phyloP scores from a whole-genome alignment of 2,888 invertebrate species.

The Elegia similella region DNA sequence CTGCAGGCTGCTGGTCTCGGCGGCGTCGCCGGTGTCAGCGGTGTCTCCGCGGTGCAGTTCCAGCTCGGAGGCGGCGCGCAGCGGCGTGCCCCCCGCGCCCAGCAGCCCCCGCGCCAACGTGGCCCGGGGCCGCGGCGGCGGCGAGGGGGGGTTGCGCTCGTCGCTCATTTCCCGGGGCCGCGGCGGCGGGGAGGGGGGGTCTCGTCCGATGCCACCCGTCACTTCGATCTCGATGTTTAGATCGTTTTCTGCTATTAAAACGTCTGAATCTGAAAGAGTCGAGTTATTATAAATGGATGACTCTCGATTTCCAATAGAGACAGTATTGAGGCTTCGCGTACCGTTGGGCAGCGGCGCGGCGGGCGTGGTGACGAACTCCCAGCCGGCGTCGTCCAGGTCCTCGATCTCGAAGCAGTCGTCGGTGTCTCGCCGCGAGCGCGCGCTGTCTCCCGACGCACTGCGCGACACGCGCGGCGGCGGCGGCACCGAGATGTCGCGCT shows the following conservation, averaged over 20 bases:
- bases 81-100: conserved; percentile 25
- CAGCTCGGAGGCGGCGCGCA: conserved; percentile 56
- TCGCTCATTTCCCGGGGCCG: no score
- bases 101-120: neutral
- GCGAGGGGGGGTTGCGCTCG: no score
- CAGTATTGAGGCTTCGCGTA: no score
- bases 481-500: conserved; percentile 49
- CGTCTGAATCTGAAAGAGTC: conserved; percentile 54
- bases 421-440: conserved; percentile 54
- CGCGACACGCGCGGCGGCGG: conserved; percentile 31
- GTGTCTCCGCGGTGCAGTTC: conserved; percentile 43
- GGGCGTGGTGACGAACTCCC: conserved; percentile 71
- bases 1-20: conserved; percentile 50
- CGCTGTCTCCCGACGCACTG: conserved; percentile 31
- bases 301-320: no score
- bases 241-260: conserved; percentile 45
- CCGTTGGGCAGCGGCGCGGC: conserved; percentile 70
- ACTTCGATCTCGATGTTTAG: conserved; percentile 11
- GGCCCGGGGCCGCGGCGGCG: conserved; percentile 20
- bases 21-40: conserved; percentile 27
- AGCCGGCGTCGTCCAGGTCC: conserved; percentile 73
- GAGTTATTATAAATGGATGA: no score
- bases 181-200: conserved; percentile 13
- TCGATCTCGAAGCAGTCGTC: conserved; percentile 78
- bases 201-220: conserved; percentile 15